Conservation (phyloP, 2,797 vertebrate species). For the Picus viridis region DNA sequence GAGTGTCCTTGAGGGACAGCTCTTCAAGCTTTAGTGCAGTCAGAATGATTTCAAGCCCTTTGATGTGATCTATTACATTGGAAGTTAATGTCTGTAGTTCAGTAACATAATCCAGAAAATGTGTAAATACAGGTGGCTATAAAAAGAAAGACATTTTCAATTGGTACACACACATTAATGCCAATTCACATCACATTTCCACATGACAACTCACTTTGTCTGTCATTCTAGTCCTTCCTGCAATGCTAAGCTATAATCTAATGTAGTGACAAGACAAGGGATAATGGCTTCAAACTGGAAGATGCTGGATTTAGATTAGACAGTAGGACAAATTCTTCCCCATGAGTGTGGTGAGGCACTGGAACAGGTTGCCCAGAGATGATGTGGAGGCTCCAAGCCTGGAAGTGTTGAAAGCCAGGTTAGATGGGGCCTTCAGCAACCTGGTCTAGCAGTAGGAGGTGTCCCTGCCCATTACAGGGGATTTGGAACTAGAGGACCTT, state of each 20-base stretch:
- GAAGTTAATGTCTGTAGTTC: constrained; percentile 88
- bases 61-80: constrained; percentile 88
- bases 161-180: background rate
- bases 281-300: no score
- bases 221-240: background rate
- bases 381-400: no score
- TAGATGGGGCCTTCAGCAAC: no score
- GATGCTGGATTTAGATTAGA: no score
- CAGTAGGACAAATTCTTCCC: no score
- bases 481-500: no score
- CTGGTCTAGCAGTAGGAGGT: no score
- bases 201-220: background rate
- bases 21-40: constrained; percentile 89
- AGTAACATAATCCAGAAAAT: constrained; percentile 89
- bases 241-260: background rate
- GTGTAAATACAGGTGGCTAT: constrained; percentile 89
- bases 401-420: no score
- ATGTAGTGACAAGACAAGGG: no score
- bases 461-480: no score
- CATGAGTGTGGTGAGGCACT: no score
- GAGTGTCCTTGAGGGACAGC: constrained; percentile 86
- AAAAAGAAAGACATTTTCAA: constrained; percentile 23
- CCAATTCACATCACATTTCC: background rate
- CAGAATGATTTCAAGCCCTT: constrained; percentile 87
- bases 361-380: no score